A percentile compares a stretch with the other conserved stretches of the same genome.
Evolutionary conservation across 2,797 vertebrate species (phyloP).

Genomic region (Aselliscus stoliczkanus): DNA sequence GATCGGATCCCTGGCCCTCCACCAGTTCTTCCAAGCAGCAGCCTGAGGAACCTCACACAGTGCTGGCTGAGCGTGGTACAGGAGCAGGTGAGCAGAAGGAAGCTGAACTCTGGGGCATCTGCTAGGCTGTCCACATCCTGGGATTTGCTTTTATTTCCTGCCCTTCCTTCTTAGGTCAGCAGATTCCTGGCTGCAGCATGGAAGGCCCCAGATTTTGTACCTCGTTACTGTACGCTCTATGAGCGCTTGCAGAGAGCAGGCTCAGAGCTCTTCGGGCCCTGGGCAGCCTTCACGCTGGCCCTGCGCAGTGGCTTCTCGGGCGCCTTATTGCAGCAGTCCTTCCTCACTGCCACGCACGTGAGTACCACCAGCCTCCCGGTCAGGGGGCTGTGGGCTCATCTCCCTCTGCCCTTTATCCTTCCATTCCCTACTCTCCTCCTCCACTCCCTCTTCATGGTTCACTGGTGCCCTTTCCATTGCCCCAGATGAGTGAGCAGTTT

Average conservation of each 20-base stretch:
- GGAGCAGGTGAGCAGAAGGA: slow-evolving; percentile 81
- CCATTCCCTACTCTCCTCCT: not conserved
- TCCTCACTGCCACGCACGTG: slow-evolving; percentile 90
- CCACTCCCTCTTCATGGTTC: not conserved
- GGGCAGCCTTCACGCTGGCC: slow-evolving; percentile 89
- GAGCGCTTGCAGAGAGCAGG: slow-evolving; percentile 87
- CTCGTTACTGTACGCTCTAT: slow-evolving; percentile 89
- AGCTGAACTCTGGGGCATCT: not conserved
- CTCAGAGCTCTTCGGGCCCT: slow-evolving; percentile 93
- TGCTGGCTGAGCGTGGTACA: slow-evolving; percentile 91
- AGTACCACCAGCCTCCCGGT: slow-evolving; percentile 61
- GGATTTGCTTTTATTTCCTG: not conserved
- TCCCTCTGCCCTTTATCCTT: not conserved
- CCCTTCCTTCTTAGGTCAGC: slow-evolving; percentile 84
- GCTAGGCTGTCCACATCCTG: not conserved
- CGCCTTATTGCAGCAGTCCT: slow-evolving; percentile 91
- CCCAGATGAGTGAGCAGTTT: slow-evolving; percentile 92
- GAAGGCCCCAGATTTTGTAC: slow-evolving; percentile 86
- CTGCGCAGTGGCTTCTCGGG: slow-evolving; percentile 91
- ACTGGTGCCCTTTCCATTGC: not conserved
- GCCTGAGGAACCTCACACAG: slow-evolving; percentile 83
- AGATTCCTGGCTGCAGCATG: slow-evolving; percentile 88
- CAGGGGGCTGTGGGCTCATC: not conserved
- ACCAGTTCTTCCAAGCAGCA: slow-evolving; percentile 10
- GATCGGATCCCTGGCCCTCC: accelerated